A percentile compares a stretch with the other conserved stretches of the same genome.
Conservation (phyloP, 1,140 invertebrate genomes). For the Halyomorpha halys region DNA sequence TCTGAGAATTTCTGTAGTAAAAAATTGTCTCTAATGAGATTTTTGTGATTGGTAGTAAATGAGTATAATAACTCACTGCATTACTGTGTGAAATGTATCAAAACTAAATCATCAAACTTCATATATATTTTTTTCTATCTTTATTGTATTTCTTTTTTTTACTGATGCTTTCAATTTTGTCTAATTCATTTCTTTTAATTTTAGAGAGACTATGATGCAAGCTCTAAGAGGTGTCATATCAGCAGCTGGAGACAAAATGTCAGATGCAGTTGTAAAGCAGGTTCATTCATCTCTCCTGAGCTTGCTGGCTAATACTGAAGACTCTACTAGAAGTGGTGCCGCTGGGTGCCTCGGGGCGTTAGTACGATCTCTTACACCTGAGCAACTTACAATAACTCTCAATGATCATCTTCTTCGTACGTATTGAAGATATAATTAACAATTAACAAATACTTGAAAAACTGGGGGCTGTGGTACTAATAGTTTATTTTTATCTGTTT, state of each 20-base stretch:
- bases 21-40: too few species aligned
- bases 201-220: constrained; percentile 81
- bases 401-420: constrained; percentile 62
- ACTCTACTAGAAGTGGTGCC: constrained; percentile 64
- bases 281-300: constrained; percentile 57
- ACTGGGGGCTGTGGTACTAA: neutral
- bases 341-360: constrained; percentile 83
- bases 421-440: constrained; percentile 28
- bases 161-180: too few species aligned
- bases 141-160: too few species aligned
- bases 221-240: constrained; percentile 72
- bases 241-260: constrained; percentile 81
- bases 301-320: constrained; percentile 64
- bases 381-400: constrained; percentile 64
- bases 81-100: too few species aligned
- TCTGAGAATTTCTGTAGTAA: too few species aligned
- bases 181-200: constrained; percentile 19
- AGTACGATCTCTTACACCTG: constrained; percentile 59
- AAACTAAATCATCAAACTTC: neutral
- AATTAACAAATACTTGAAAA: too few species aligned
- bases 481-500: neutral
- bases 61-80: too few species aligned
- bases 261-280: constrained; percentile 62
- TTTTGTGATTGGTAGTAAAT: too few species aligned
- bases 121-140: neutral